Conservation (phyloP, 2,113 vertebrate species). For the Hyaena hyaena region DNA sequence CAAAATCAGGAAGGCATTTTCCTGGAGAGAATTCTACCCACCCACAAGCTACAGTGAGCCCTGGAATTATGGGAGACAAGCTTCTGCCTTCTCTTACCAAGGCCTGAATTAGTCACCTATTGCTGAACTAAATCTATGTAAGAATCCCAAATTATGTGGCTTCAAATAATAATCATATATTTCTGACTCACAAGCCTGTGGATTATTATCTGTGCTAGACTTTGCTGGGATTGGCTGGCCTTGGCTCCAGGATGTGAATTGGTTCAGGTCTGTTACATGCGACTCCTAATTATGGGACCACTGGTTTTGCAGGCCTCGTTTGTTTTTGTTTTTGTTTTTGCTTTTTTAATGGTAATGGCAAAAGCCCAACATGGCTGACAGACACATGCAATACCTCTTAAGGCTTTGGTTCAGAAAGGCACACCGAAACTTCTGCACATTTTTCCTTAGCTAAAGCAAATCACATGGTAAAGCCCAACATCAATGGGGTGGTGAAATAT, state of each 20-base stretch:
- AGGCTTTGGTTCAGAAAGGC: background rate
- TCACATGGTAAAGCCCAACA: background rate
- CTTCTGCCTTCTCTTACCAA: background rate
- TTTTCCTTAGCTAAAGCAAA: constrained; percentile 26
- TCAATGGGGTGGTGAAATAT: background rate
- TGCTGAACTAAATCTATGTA: constrained; percentile 31
- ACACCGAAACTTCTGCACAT: background rate
- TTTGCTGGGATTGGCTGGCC: background rate
- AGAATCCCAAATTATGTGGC: background rate
- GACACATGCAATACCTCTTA: background rate
- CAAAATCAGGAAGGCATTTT: constrained; percentile 26
- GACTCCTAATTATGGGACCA: background rate
- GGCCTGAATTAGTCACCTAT: background rate
- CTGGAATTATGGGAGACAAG: background rate
- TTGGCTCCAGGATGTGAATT: constrained; percentile 12
- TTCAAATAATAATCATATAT: background rate
- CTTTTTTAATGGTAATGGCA: background rate
- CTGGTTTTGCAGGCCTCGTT: background rate
- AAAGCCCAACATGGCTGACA: background rate
- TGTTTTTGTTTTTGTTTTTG: background rate
- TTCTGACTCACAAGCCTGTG: background rate
- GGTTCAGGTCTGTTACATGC: background rate
- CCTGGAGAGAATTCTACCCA: constrained; percentile 11
- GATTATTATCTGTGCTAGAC: background rate
- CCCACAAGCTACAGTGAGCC: background rate